These are phyloP conservation scores for Caerostris extrusa DNA, from an alignment of 1,140 invertebrate genomes.

Conservation along the genomic window DNA sequence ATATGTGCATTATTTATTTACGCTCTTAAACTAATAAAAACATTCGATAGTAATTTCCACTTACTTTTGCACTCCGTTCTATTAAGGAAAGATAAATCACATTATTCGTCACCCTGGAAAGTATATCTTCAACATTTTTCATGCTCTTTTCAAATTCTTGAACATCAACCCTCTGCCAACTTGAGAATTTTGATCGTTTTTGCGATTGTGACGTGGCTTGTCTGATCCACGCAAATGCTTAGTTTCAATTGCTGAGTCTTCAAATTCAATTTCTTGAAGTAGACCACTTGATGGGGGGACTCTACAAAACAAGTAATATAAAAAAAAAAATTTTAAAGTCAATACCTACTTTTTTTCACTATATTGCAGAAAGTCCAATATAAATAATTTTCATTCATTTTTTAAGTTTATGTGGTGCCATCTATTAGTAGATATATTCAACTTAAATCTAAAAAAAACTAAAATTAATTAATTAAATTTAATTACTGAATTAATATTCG, in stretches of 20 bases:
- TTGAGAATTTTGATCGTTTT: slow-evolving; percentile 33
- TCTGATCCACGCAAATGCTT: slow-evolving; percentile 20
- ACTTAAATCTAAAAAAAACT: no score
- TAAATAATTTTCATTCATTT: no score
- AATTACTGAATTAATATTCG: no score
- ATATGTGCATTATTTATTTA: neutral
- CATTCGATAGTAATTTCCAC: neutral
- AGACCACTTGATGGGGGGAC: neutral
- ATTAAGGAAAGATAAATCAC: slow-evolving; percentile 9
- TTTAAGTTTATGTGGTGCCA: no score
- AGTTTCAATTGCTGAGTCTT: slow-evolving; percentile 26
- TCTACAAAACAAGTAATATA: neutral
- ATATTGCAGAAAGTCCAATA: no score
- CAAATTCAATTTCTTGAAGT: slow-evolving; percentile 41
- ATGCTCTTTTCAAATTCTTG: neutral
- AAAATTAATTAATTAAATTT: no score
- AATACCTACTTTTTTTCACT: no score
- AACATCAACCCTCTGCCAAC: neutral
- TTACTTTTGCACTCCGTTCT: slow-evolving; percentile 21
- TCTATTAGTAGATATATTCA: no score
- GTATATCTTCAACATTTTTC: neutral
- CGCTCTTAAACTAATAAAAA: neutral
- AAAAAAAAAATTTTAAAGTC: neutral
- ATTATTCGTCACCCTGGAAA: neutral
- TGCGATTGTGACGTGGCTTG: neutral